Conservation (phyloP, 2,113 vertebrate species). For the Percopsis transmontana region DNA sequence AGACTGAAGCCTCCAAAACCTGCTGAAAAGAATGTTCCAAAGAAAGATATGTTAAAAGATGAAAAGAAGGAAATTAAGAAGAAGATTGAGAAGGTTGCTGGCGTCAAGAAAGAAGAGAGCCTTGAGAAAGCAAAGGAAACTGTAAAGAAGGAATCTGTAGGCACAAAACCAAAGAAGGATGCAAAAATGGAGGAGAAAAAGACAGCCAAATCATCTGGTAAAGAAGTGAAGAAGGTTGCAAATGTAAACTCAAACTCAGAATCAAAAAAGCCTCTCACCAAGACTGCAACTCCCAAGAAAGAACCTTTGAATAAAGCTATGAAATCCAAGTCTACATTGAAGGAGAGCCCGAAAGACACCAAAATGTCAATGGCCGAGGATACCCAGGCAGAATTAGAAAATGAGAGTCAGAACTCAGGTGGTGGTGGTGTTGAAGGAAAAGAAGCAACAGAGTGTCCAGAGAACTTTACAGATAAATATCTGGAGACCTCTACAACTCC, state of each 20-base stretch:
- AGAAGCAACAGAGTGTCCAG: constrained; percentile 64
- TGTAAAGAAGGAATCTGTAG: constrained; percentile 58
- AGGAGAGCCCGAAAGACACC: constrained; percentile 62
- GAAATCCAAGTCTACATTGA: constrained; percentile 58
- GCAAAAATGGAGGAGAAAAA: constrained; percentile 76
- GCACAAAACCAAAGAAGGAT: constrained; percentile 78
- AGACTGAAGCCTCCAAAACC: constrained; percentile 68
- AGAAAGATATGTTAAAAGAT: constrained; percentile 80
- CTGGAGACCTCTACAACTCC: constrained; percentile 79
- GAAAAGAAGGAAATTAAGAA: constrained; percentile 73
- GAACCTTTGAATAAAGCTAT: constrained; percentile 48
- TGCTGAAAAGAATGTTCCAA: constrained; percentile 63
- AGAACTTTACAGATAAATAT: constrained; percentile 79
- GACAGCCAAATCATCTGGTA: constrained; percentile 43
- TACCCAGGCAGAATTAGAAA: constrained; percentile 55
- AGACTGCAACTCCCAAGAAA: constrained; percentile 64
- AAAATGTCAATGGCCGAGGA: constrained; percentile 73
- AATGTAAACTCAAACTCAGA: constrained; percentile 22
- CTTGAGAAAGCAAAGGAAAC: constrained; percentile 68
- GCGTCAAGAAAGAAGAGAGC: constrained; percentile 66
- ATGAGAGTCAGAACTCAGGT: constrained; percentile 13
- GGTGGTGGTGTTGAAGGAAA: fast-evolving
- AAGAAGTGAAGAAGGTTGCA: constrained; percentile 69
- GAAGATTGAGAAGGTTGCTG: constrained; percentile 72
- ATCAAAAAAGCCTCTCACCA: constrained; percentile 49